Base-by-base conservation (phyloP, 64 coral and sea anemone genomes). In the Hydrozoanthus tunicans region DNA sequence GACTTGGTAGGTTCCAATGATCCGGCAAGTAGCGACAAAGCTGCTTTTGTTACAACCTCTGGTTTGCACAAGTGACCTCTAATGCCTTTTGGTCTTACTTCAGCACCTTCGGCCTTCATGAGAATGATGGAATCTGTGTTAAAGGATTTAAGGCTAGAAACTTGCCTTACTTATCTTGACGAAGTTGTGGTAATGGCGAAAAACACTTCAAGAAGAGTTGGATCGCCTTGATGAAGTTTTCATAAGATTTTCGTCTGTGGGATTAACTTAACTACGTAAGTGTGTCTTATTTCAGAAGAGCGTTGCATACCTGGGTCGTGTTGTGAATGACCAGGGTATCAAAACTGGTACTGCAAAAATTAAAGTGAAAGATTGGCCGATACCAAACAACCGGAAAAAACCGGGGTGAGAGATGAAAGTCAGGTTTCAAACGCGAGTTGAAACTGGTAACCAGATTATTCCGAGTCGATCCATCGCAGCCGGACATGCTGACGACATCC, bases 71-170 rank as follows among this genome's bases (percentile, higher is more conserved):
- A 89, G 2, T 89, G 72, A 59, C 76, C 7, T 14, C 57, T 63
- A 24, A 77, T 89, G 86, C 86, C 86, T n/a, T 77, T 89, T 11
- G 86, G 86, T 0, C n/a, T 89, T 4, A 89, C 71, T 4, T 51
- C 59, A 0, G 56, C 86, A 6, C 86, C 86, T 7, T 15, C 57
- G 3, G 77, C 86, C 11, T 77, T 43, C 32, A 43, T 1, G 32
- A 23, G 56, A 52, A 13, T 89, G 3, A 89, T 89, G 85, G 54
- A 72, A 6, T 51, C 62, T 26, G 27, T 89, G 4, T 51, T 89
- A 61, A 52, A 26, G 59, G 23, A 59, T 56, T 25, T 89, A 3
- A 62, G 53, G 53, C 76, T 89, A 4, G 58, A 89, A 12, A 89
- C 72, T 12, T 77, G 86, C 9, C 32, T 89, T 1, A 52, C 51